Percentiles rank a stretch among this genome's conserved stretches.
phyloP scores from a whole-genome alignment of 2,888 invertebrate species.

The Oscheius sp. region DNA sequence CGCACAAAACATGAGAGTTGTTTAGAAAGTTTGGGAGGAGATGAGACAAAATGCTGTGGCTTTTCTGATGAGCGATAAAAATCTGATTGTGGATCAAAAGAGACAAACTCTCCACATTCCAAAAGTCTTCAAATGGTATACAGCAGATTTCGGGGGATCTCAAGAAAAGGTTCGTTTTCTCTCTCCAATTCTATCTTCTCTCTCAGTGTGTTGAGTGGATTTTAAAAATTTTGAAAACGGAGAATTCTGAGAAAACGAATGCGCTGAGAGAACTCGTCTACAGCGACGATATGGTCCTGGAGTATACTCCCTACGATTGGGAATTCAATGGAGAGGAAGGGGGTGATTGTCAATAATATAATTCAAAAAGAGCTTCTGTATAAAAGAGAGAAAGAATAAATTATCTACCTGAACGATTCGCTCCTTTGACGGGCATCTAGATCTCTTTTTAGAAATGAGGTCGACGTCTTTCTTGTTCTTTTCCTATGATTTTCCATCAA shows the following conservation, averaged over 20 bases:
- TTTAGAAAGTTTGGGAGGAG: constrained; percentile 39
- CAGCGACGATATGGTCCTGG: constrained; percentile 58
- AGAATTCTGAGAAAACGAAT: constrained; percentile 46
- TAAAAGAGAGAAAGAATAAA: neutral
- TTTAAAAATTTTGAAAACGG: constrained; percentile 38
- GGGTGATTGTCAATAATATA: neutral
- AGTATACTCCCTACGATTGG: constrained; percentile 58
- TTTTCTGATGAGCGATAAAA: constrained; percentile 71
- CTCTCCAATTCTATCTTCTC: too few species aligned
- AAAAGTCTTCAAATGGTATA: constrained; percentile 73
- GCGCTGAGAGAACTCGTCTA: constrained; percentile 49
- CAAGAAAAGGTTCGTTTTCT: constrained; percentile 53
- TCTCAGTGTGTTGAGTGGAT: constrained; percentile 54
- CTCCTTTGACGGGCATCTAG: constrained; percentile 92
- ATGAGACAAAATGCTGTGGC: constrained; percentile 36
- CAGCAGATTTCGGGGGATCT: constrained; percentile 72
- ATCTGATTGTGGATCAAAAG: constrained; percentile 69
- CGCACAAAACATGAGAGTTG: neutral
- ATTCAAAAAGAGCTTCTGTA: neutral
- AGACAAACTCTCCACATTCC: constrained; percentile 71
- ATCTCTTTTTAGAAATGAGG: constrained; percentile 90
- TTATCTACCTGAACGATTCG: constrained; percentile 80
- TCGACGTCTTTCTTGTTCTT: constrained; percentile 77
- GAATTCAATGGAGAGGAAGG: constrained; percentile 51
- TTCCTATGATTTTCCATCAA: constrained; percentile 72